These are phyloP conservation scores for Anhinga rufa DNA, from an alignment of 2,113 vertebrate genomes.

Conservation along the genomic window DNA sequence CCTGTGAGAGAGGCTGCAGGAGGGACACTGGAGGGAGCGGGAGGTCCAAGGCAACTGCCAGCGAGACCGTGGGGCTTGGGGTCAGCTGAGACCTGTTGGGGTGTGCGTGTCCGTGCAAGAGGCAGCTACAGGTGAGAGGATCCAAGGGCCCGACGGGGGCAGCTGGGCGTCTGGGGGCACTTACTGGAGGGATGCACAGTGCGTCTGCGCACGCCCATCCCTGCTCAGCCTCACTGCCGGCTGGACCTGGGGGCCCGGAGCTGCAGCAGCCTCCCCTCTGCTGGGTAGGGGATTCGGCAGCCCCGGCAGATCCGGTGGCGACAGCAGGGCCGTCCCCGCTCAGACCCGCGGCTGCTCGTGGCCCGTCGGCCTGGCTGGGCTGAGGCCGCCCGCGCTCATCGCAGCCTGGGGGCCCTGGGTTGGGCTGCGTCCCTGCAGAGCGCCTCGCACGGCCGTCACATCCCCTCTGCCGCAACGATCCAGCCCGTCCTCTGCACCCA, in stretches of 20 bases:
- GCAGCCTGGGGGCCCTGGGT: background rate
- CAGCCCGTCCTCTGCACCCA: background rate
- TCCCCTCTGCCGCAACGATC: background rate
- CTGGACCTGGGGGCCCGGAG: background rate
- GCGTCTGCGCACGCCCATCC: accelerated
- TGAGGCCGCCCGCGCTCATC: background rate
- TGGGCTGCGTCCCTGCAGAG: background rate
- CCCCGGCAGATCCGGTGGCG: background rate
- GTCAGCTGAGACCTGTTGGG: background rate
- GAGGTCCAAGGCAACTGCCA: no score
- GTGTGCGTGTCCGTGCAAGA: accelerated
- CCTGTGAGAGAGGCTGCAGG: background rate
- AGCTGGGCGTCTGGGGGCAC: no score
- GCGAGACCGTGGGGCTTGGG: accelerated
- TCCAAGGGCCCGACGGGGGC: background rate
- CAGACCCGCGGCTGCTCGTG: accelerated
- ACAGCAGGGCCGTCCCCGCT: background rate
- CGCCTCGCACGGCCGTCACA: accelerated
- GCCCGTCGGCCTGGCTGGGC: background rate
- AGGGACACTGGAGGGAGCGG: background rate
- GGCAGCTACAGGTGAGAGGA: background rate
- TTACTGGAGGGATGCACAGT: background rate
- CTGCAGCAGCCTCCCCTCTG: background rate
- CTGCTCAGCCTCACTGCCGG: background rate
- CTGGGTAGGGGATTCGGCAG: accelerated